Evolutionary conservation across 1,140 invertebrate genomes (phyloP).

Genomic region (Dinoponera quadriceps): DNA sequence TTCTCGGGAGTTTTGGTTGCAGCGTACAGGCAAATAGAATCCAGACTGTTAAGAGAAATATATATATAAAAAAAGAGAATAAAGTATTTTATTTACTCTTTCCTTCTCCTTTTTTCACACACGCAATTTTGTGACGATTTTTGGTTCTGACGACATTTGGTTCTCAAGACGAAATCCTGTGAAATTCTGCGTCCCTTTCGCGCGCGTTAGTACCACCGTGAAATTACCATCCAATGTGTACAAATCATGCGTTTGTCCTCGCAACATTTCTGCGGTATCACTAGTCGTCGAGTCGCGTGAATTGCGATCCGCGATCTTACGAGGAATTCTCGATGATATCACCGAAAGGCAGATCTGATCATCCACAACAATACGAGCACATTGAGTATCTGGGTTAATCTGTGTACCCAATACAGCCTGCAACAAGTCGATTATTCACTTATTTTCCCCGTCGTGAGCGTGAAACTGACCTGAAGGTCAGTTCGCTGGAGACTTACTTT

Average conservation of each 20-base stretch:
- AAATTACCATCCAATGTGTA: no score
- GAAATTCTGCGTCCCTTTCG: not conserved
- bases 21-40: no score
- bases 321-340: constrained; percentile 63
- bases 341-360: constrained; percentile 73
- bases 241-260: no score
- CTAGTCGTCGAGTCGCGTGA: not conserved
- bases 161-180: not conserved
- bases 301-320: not conserved
- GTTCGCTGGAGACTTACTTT: constrained; percentile 83
- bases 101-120: not conserved
- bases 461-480: not conserved
- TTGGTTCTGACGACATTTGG: not conserved
- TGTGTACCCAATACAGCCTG: constrained; percentile 83
- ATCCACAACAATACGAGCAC: constrained; percentile 78
- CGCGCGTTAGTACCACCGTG: no score
- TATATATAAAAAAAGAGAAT: no score
- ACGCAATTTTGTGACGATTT: constrained; percentile 14
- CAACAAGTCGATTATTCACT: constrained; percentile 61
- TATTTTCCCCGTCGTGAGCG: not conserved
- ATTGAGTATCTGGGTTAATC: constrained; percentile 78
- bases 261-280: not conserved
- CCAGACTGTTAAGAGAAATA: no score
- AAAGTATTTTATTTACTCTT: not conserved
- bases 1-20: no score